Evolutionary conservation across 2,888 invertebrate genomes (phyloP), one percentile per base, ranked within the genome.

Genomic region (Cyaniris semiargus): DNA sequence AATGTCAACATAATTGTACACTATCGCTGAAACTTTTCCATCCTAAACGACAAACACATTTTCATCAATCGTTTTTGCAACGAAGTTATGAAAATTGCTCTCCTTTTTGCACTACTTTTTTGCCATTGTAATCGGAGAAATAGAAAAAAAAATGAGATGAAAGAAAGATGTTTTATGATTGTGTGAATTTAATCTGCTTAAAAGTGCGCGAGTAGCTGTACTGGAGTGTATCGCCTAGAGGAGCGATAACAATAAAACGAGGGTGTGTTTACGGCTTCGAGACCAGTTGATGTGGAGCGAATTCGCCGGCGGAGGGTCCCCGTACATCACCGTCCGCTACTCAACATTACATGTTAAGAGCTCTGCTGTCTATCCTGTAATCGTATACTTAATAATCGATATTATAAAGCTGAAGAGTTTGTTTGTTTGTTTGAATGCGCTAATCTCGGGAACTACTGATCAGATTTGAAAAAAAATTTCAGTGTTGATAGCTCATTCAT

Each of bases 1-100:
- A 70, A 70, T 75, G 31, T 34, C 34, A 75, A 58, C 31, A 76
- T 23, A 23, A 38, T 34, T 48, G 15, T 38, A 56, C 34, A 66
- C n/a, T 31, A 60, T 66, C 60, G 3, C 23, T 23, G 10, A 66
- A 27, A 66, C 13, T 58, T 58, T 21, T 58, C 21, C 21, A 58
- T 58, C 8, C 58, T 8, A 7, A 60, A 23, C 23, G 27, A 21
- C 8, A 4, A 15, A 23, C 7, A 21, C 58, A 23, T 23, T 60
- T 66, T 23, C 13, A 66, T 23, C 3, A 23, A 66, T 23, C 18
- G 5, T 18, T 23, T 66, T 0, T 27, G 21, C 8, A 58, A 58
- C 53, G 53, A 5, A 53, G 58, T 58, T 58, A 21, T 58, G 58
- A 58, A 58, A 21, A 58, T n/a, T 0, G 4, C 18, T 18, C 13